Conservation (phyloP, 2,888 invertebrate species). For the Plebejus melissa region DNA sequence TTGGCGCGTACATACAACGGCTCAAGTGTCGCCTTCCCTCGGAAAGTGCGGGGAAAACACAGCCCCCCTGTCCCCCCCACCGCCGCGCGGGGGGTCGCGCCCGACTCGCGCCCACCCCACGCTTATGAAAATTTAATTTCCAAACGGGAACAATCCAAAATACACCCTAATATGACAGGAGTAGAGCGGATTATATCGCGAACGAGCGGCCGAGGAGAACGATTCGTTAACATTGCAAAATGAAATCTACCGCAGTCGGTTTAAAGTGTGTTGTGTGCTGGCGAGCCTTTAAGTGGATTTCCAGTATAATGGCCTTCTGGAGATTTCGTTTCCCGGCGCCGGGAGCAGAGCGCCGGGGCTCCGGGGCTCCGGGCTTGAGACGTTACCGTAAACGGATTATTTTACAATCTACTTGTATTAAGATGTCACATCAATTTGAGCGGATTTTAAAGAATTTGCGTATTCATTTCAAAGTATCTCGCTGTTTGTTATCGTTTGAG, state of each 20-base stretch:
- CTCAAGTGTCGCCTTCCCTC: slow-evolving; percentile 59
- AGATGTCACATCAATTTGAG: slow-evolving; percentile 24
- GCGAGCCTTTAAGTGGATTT: slow-evolving; percentile 53
- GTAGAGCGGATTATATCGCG: slow-evolving; percentile 64
- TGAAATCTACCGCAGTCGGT: slow-evolving; percentile 50
- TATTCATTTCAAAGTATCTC: slow-evolving; percentile 10
- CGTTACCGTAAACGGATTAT: slow-evolving; percentile 69
- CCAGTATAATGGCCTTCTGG: slow-evolving; percentile 70
- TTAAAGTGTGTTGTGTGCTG: slow-evolving; percentile 49
- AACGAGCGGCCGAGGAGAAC: slow-evolving; percentile 53
- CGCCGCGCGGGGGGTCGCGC: slow-evolving; percentile 41
- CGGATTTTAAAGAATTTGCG: slow-evolving; percentile 19
- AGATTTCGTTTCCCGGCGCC: slow-evolving; percentile 72
- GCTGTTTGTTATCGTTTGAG: slow-evolving; percentile 1
- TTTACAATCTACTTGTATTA: slow-evolving; percentile 59
- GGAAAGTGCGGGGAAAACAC: slow-evolving; percentile 63
- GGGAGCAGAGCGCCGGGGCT: slow-evolving; percentile 29
- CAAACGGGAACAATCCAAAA: slow-evolving; percentile 62
- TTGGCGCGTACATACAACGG: slow-evolving; percentile 55
- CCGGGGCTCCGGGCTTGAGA: slow-evolving; percentile 51
- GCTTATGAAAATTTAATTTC: slow-evolving; percentile 78
- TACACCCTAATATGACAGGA: slow-evolving; percentile 59
- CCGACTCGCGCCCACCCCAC: slow-evolving; percentile 45
- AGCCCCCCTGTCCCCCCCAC: slow-evolving; percentile 42
- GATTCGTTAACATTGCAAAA: slow-evolving; percentile 45